phyloP scores from a whole-genome alignment of 2,113 vertebrate genomes.

The Jacana jacana region DNA sequence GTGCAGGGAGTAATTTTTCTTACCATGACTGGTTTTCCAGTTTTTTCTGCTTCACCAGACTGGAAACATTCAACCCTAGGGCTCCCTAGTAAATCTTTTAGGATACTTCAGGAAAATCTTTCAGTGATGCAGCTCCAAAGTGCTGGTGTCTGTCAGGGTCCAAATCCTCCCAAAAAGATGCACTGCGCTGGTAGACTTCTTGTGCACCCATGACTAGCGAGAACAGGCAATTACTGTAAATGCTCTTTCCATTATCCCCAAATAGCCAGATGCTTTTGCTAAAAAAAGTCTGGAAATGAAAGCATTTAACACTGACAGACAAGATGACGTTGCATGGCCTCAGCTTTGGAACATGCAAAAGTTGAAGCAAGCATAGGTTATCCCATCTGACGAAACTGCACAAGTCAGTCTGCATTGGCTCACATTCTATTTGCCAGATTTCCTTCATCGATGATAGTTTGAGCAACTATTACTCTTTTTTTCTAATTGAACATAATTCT shows the following conservation, averaged over 20 bases:
- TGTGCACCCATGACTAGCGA: neutral
- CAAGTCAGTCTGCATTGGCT: neutral
- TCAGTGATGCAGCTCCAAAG: neutral
- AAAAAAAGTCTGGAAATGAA: neutral
- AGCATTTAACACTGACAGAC: neutral
- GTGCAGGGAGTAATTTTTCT: neutral
- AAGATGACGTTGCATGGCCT: neutral
- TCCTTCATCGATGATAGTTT: neutral
- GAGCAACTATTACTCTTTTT: neutral
- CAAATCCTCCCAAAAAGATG: neutral
- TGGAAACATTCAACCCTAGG: neutral
- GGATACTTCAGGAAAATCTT: neutral
- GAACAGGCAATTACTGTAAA: neutral
- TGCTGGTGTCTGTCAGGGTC: neutral
- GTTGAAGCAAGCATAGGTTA: neutral
- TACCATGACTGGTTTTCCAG: neutral
- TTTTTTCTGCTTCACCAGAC: neutral
- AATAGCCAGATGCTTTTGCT: neutral
- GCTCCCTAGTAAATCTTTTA: neutral
- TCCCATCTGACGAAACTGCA: accelerated
- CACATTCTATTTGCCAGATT: neutral
- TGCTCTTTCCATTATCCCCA: neutral
- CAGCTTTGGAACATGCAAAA: neutral
- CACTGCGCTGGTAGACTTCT: neutral
- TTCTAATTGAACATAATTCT: neutral